phyloP scores from a whole-genome alignment of 2,888 invertebrate species.

The Apoda limacodes region DNA sequence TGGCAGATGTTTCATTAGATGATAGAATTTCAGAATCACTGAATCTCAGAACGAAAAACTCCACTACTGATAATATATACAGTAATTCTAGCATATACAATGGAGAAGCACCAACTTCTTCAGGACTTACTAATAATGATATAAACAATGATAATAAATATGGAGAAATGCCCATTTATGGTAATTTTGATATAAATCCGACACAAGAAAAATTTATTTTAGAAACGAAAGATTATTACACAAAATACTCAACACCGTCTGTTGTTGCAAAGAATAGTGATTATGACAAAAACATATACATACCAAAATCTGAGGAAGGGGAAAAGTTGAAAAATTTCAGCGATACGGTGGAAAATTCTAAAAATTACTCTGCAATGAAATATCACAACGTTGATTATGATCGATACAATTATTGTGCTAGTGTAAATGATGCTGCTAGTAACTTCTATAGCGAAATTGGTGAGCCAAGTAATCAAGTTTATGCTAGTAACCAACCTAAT shows the following conservation, averaged over 20 bases:
- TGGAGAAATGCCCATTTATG: conserved; percentile 46
- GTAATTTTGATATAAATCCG: conserved; percentile 43
- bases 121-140: too few species aligned
- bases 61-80: conserved; percentile 43
- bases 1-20: conserved; percentile 53
- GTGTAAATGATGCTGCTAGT: conserved; percentile 45
- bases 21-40: conserved; percentile 60
- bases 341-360: conserved; percentile 49
- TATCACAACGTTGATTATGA: conserved; percentile 48
- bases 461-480: conserved; percentile 21
- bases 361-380: conserved; percentile 54
- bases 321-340: conserved; percentile 53
- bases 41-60: conserved; percentile 56
- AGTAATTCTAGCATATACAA: conserved; percentile 31
- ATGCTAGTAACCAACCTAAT: too few species aligned
- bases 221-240: conserved; percentile 58
- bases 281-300: conserved; percentile 59
- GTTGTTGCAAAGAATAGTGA: conserved; percentile 31
- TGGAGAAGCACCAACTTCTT: conserved; percentile 26
- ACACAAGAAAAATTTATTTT: conserved; percentile 46
- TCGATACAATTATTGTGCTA: conserved; percentile 25
- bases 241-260: conserved; percentile 45
- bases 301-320: conserved; percentile 48
- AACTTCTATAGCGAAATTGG: conserved; percentile 55
- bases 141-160: conserved; percentile 26